phyloP scores from a whole-genome alignment of 2,113 vertebrate genomes.

The Indicator maculatus region DNA sequence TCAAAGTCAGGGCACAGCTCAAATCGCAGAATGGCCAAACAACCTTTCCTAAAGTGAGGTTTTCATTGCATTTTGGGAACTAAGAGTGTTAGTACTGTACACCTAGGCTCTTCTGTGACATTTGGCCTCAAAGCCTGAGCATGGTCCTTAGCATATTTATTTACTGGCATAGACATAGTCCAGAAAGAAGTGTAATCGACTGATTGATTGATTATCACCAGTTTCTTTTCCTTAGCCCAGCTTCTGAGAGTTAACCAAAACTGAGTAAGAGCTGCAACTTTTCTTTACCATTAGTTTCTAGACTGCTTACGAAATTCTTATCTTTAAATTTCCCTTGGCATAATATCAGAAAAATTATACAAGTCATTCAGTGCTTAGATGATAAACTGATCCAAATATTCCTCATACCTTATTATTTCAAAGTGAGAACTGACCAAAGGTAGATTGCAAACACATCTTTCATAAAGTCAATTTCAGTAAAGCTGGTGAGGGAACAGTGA shows the following conservation, averaged over 20 bases:
- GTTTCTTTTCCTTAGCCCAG: background rate
- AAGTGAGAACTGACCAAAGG: background rate
- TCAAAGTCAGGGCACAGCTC: background rate
- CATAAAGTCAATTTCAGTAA: background rate
- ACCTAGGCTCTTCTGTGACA: background rate
- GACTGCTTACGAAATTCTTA: background rate
- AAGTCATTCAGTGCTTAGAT: background rate
- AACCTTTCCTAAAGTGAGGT: background rate
- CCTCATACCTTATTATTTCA: background rate
- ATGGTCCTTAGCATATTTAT: background rate
- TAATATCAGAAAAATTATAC: background rate
- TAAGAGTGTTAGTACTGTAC: fast-evolving
- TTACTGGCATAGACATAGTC: background rate
- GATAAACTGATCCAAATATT: background rate
- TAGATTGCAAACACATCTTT: background rate
- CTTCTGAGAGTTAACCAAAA: background rate
- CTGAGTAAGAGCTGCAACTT: background rate
- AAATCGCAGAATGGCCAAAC: background rate
- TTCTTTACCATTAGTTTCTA: background rate
- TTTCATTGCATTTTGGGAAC: background rate
- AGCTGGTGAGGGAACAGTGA: background rate
- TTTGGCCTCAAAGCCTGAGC: background rate
- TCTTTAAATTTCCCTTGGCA: background rate
- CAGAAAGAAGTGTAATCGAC: background rate
- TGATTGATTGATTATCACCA: background rate